Evolutionary conservation across 2,113 vertebrate genomes (phyloP).

Genomic region (Myotis lucifugus): DNA sequence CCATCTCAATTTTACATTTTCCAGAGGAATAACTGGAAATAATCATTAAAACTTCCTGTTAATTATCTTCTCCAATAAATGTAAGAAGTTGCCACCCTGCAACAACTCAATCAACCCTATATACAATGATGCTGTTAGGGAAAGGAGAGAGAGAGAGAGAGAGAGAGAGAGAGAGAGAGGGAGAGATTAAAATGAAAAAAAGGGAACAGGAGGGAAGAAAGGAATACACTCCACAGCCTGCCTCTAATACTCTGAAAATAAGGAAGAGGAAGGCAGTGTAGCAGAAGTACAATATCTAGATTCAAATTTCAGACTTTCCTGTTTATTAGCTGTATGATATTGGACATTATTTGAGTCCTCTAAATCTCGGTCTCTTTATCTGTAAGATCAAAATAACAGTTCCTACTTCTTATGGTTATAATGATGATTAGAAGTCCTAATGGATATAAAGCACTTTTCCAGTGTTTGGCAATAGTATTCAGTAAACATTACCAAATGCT

Average conservation of each 20-base stretch:
- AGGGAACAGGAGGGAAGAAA: too few species aligned
- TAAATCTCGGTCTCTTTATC: conserved; percentile 9
- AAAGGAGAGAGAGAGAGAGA: neutral
- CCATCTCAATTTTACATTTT: neutral
- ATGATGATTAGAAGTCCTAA: neutral
- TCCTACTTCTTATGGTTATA: neutral
- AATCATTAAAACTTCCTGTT: neutral
- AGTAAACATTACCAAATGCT: neutral
- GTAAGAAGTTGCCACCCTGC: neutral
- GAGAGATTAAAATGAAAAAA: too few species aligned
- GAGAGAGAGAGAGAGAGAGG: neutral
- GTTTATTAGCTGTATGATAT: neutral
- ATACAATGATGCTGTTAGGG: neutral
- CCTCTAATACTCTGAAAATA: neutral
- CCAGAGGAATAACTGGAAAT: conserved; percentile 6
- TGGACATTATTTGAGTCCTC: neutral
- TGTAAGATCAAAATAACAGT: neutral
- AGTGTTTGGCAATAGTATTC: neutral
- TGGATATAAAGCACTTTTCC: neutral
- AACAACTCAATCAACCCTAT: neutral
- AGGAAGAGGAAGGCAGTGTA: neutral
- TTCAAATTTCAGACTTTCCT: neutral
- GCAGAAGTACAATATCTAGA: neutral
- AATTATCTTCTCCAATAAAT: conserved; percentile 43
- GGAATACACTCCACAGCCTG: too few species aligned